These are phyloP conservation scores for Rhynchotus rufescens DNA, from an alignment of 2,797 vertebrate genomes.

Conservation along the genomic window DNA sequence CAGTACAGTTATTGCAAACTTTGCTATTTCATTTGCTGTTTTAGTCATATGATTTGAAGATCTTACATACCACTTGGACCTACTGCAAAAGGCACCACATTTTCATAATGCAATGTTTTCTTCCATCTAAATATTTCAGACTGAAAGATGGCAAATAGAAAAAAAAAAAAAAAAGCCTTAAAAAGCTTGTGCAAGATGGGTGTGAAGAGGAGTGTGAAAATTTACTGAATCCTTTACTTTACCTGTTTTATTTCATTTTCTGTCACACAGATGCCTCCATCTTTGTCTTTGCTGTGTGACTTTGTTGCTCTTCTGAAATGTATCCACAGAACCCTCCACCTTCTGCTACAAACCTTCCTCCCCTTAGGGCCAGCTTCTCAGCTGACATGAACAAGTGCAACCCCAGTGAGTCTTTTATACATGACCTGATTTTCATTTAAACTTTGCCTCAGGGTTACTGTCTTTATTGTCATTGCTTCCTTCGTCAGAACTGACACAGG, in stretches of 20 bases:
- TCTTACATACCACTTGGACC: neutral
- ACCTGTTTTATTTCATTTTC: neutral
- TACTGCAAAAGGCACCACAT: neutral
- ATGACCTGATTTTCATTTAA: conserved; percentile 42
- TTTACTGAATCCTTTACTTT: neutral
- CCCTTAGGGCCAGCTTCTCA: conserved; percentile 11
- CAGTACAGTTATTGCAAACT: neutral
- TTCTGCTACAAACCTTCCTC: conserved; percentile 43
- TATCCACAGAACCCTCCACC: neutral
- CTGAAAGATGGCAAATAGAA: neutral
- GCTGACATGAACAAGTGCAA: conserved; percentile 24
- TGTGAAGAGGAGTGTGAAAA: neutral
- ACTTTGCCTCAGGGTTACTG: conserved; percentile 45
- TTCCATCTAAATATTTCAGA: accelerated
- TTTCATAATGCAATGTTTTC: neutral
- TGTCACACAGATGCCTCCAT: neutral
- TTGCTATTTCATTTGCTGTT: neutral
- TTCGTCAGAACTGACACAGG: conserved; percentile 34
- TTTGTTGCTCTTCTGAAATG: neutral
- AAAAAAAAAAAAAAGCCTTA: neutral
- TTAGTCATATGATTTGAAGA: neutral
- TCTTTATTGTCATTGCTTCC: conserved; percentile 37
- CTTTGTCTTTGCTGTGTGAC: neutral
- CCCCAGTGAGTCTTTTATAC: conserved; percentile 25
- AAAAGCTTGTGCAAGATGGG: neutral